Evolutionary conservation across 1,140 invertebrate genomes (phyloP), one percentile per base, ranked within the genome.

Genomic region (Drosophila navojoa): DNA sequence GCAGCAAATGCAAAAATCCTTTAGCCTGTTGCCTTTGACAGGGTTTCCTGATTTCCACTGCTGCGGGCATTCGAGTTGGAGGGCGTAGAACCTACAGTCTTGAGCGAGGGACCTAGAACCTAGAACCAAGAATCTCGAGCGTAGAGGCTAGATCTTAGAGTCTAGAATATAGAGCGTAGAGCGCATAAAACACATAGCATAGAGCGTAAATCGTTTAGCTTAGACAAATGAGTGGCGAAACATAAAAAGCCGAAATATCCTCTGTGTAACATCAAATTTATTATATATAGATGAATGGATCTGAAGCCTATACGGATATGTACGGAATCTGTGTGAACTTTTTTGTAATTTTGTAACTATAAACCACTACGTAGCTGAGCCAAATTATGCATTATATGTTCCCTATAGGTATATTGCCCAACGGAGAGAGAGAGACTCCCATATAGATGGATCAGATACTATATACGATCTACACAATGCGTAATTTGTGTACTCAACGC

Each of bases 351-450:
- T 44, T 15, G n/a, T 45, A 81, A 58, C 38, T 73, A 62, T 71
- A 68, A 72, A 32, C 79, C 82, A 86, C 69, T 29, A 55, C 55
- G 71, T 76, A 50, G 10, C 58, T 19, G 22, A 3, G 1, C 50
- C 22, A 67, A 73, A 70, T 64, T 79, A 71, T 67, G 76, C 84
- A 79, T 66, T 79, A 58, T 62, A 50, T 38, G 53, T 55, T 54
- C 47, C 57, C 16, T 16, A 45, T 9, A 45, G 42, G 16, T 45
- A 45, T 45, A 16, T 6, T 16, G n/a, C 2, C n/a, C 6, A n/a
- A 42, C 15, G 59, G 71, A 49, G n/a, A 27, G 3, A n/a, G n/a
- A n/a, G 5, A 42, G 11, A 16, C 42, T 44, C 5, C 42, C 15
- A 19, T 27, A 19, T 7, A 15, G 15, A 11, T 42, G 42, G 2